Conservation (phyloP, 2,797 vertebrate species). For the Centroberyx gerrardi region DNA sequence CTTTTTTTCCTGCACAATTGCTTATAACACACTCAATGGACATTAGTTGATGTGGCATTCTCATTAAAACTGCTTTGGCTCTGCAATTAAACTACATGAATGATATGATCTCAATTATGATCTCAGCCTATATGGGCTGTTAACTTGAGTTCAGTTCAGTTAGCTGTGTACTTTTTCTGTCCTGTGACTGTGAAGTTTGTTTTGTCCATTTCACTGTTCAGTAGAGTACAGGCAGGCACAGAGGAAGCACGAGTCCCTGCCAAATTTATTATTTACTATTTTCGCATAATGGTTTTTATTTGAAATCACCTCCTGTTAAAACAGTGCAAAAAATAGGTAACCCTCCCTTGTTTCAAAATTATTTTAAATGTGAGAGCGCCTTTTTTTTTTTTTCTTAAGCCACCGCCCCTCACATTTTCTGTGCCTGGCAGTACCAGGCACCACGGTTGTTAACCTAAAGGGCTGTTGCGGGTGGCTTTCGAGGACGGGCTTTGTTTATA, state of each 20-base stretch:
- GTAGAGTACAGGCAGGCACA: neutral
- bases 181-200: neutral
- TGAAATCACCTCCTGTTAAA: neutral
- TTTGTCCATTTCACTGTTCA: neutral
- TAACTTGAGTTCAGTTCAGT: neutral
- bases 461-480: slow-evolving; percentile 64
- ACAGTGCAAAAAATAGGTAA: neutral
- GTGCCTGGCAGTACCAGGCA: neutral
- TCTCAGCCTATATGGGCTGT: neutral
- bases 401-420: slow-evolving; percentile 1
- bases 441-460: slow-evolving; percentile 27
- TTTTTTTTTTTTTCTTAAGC: neutral
- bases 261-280: neutral
- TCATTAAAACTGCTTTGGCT: neutral
- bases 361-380: neutral
- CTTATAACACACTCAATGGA: slow-evolving; percentile 16
- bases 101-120: neutral
- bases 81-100: neutral
- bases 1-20: neutral
- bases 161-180: neutral
- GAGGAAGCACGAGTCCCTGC: neutral
- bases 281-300: neutral
- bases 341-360: neutral
- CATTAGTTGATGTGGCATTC: slow-evolving; percentile 3
- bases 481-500: slow-evolving; percentile 74